Evolutionary conservation across 37 sponge, comb jelly and placozoan species (phyloP), one percentile per base, ranked within the genome.

Genomic region (Bolinopsis microptera): DNA sequence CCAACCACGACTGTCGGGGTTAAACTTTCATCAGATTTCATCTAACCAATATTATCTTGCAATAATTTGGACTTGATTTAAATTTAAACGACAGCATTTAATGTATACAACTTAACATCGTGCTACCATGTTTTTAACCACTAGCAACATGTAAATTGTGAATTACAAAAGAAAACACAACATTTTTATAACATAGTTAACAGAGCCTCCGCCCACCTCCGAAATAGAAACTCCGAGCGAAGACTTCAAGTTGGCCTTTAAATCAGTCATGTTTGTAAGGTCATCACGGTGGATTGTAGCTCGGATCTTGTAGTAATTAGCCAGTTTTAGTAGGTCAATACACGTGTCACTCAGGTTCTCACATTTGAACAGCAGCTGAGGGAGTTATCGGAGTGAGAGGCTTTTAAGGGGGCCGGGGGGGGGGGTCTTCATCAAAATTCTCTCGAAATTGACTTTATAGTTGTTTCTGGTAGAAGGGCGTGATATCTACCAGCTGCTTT

Each of bases 241-340:
- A 22, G 24, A 16, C 23, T 48, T 48, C 61, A 48, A 13, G 61
- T 48, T 48, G 9, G 5, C 61, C 61, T 48, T 48, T n/a, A 86
- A 25, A 0, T 41, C 61, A 21, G 22, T 0, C 30, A 86, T 24
- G 24, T 34, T n/a, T 1, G 24, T 9, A 21, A 86, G 30, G 25
- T 86, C 90, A 24, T 86, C 90, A 40, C 61, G 13, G 30, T 86
- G 90, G 1, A 86, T 86, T 40, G 90, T 86, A 39, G 36, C 90
- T 48, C 90, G 24, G 41, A 86, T 86, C 61, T 86, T 86, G 30
- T 86, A 86, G 90, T 86, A 86, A 48, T 86, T 86, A 86, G 90
- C 90, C 26, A 86, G 48, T 38, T 86, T 86, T 30, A 86, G 61
- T 26, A 86, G 61, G 31, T 86, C 90, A 2, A 86, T 86, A 86